Evolutionary conservation across 2,113 vertebrate species (phyloP).

Genomic region (Phycodurus eques): DNA sequence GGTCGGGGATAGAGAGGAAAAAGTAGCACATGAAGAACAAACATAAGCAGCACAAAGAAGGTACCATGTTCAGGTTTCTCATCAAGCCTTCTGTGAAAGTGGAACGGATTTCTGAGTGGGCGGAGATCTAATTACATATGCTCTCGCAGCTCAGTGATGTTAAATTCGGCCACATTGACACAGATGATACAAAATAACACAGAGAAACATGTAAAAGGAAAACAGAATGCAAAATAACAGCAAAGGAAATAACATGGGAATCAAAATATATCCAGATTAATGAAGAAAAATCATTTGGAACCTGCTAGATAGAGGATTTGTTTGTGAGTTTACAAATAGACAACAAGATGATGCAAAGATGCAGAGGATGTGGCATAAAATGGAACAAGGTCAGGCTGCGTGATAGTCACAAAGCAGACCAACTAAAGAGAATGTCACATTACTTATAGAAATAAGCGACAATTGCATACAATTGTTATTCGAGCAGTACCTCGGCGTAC

Average conservation of each 20-base stretch:
- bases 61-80: conserved; percentile 61
- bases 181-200: conserved; percentile 70
- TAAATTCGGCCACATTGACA: conserved; percentile 74
- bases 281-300: conserved; percentile 14
- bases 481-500: too few species aligned
- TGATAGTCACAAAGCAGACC: background rate
- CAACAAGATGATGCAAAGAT: conserved; percentile 6
- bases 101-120: conserved; percentile 79
- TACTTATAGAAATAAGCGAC: background rate
- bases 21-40: conserved; percentile 55
- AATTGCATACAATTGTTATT: background rate
- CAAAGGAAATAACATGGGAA: conserved; percentile 47
- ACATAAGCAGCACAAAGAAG: conserved; percentile 45
- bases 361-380: conserved; percentile 26
- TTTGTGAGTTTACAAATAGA: background rate
- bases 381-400: conserved; percentile 8
- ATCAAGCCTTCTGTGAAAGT: conserved; percentile 71
- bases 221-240: conserved; percentile 54
- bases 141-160: conserved; percentile 75
- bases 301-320: conserved; percentile 1
- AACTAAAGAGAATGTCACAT: background rate
- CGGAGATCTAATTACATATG: conserved; percentile 81
- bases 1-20: background rate
- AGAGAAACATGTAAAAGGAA: conserved; percentile 57
- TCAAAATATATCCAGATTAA: conserved; percentile 34